These are phyloP conservation scores for Venusia cambrica DNA, from an alignment of 2,888 invertebrate genomes.

Conservation along the genomic window DNA sequence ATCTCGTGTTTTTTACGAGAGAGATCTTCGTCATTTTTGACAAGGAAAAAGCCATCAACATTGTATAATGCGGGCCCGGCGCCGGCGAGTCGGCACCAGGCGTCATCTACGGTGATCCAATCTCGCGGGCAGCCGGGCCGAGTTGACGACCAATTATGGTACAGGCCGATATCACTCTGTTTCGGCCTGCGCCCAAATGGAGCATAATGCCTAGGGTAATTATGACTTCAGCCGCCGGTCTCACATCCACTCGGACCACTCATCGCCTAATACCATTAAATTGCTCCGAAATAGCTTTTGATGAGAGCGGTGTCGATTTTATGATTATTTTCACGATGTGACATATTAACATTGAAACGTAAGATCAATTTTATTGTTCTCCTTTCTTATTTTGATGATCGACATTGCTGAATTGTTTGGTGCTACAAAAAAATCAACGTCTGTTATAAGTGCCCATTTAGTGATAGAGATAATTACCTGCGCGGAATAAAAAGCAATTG, in stretches of 20 bases:
- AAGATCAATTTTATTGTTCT: constrained; percentile 33
- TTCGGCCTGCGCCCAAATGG: constrained; percentile 73
- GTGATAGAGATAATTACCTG: constrained; percentile 17
- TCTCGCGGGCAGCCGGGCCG: constrained; percentile 50
- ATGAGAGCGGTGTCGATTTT: constrained; percentile 45
- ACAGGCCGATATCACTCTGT: constrained; percentile 68
- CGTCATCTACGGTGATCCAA: constrained; percentile 72
- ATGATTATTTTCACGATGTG: constrained; percentile 35
- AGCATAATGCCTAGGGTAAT: constrained; percentile 78
- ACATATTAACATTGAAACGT: constrained; percentile 28
- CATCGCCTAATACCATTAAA: constrained; percentile 56
- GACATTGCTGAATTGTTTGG: constrained; percentile 6
- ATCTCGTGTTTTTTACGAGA: constrained; percentile 71
- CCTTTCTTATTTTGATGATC: constrained; percentile 16
- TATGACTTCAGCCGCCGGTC: constrained; percentile 64
- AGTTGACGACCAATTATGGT: constrained; percentile 76
- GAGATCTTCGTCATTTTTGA: constrained; percentile 80
- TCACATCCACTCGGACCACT: constrained; percentile 47
- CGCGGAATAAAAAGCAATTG: constrained; percentile 20
- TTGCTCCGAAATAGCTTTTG: constrained; percentile 52
- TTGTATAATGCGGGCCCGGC: constrained; percentile 73
- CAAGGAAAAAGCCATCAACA: constrained; percentile 80
- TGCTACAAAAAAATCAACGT: constrained; percentile 11
- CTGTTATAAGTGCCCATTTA: constrained; percentile 6
- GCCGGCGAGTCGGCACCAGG: constrained; percentile 63